These are phyloP conservation scores for Baronia brevicornis DNA, from an alignment of 2,888 invertebrate species.

Conservation along the genomic window DNA sequence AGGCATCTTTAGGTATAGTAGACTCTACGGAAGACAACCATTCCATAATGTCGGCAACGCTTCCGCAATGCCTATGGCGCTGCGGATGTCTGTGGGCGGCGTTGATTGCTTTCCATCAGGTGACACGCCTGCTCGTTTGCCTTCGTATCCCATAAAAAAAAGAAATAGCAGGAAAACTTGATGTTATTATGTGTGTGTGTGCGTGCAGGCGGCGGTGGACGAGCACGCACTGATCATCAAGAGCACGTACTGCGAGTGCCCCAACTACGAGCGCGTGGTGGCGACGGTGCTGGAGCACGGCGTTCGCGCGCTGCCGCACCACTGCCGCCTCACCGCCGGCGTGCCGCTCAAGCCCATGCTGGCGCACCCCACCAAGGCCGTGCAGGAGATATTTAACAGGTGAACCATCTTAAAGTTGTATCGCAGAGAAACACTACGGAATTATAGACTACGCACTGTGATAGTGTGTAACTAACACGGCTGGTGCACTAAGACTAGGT, in stretches of 20 bases:
- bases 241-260: conserved; percentile 97
- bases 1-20: too few species aligned
- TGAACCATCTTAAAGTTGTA: conserved; percentile 31
- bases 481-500: too few species aligned
- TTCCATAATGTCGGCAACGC: too few species aligned
- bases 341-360: conserved; percentile 98
- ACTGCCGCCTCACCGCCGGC: conserved; percentile 92
- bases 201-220: conserved; percentile 76
- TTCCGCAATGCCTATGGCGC: too few species aligned
- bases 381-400: conserved; percentile 89
- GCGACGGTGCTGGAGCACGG: conserved; percentile 87
- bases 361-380: conserved; percentile 97
- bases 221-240: conserved; percentile 86
- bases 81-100: too few species aligned
- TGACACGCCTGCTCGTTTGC: neutral
- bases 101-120: too few species aligned
- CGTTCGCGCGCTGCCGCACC: conserved; percentile 80
- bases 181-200: too few species aligned
- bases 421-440: too few species aligned
- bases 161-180: too few species aligned
- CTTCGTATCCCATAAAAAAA: neutral
- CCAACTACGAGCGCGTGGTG: conserved; percentile 91
- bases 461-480: too few species aligned
- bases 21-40: too few species aligned
- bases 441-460: too few species aligned